phyloP scores from a whole-genome alignment of 1,140 invertebrate species.

The Procambarus clarkii region DNA sequence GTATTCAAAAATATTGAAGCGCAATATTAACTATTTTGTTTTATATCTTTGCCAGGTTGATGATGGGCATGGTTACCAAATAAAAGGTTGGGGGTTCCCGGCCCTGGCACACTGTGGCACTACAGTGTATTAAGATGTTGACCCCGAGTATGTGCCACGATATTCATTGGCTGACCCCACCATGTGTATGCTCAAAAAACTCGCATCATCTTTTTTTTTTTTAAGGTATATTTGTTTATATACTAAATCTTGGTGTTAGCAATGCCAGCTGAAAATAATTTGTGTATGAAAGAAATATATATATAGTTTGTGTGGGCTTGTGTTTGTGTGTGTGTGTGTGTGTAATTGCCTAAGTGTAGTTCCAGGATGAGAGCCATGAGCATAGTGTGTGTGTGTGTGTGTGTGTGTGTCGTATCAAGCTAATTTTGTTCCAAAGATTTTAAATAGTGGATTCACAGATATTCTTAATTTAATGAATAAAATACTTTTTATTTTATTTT shows the following conservation, averaged over 20 bases:
- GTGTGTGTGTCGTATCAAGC: too few relatives aligned
- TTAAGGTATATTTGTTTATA: not conserved
- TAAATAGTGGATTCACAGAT: too few relatives aligned
- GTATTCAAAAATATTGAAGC: too few relatives aligned
- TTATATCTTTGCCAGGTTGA: constrained; percentile 35
- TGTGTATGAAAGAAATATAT: not conserved
- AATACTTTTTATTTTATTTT: too few relatives aligned
- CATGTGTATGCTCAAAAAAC: not conserved
- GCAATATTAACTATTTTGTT: not conserved
- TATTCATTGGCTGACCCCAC: not conserved
- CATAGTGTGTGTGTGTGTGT: too few relatives aligned
- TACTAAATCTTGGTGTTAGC: not conserved
- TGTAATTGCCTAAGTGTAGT: too few relatives aligned
- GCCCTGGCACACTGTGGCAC: not conserved
- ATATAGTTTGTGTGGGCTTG: not conserved
- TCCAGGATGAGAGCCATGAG: too few relatives aligned
- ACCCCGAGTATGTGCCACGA: not conserved
- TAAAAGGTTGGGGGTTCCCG: not conserved
- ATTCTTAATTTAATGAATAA: too few relatives aligned
- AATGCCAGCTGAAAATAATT: not conserved
- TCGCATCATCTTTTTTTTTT: constrained; percentile 7
- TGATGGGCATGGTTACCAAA: constrained; percentile 60
- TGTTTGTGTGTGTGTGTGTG: too few relatives aligned
- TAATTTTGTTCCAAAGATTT: too few relatives aligned
- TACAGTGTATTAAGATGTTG: not conserved